Conservation (phyloP, 2,797 vertebrate genomes). For the Acomys russatus region DNA sequence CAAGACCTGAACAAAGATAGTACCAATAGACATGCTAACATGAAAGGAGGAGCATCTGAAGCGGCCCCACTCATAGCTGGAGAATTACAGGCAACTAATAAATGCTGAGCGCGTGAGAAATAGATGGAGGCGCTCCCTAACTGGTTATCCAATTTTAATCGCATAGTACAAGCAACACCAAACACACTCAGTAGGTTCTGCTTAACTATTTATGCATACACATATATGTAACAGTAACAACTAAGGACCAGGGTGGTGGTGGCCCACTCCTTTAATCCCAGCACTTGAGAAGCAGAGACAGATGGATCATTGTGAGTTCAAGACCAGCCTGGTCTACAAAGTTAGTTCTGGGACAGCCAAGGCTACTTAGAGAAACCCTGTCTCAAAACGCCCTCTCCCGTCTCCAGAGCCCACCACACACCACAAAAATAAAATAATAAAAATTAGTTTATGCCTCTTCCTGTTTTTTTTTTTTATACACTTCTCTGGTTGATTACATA, state of each 20-base stretch:
- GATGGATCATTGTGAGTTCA: background rate
- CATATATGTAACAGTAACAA: background rate
- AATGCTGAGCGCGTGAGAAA: background rate
- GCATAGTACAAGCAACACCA: background rate
- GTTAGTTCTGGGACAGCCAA: background rate
- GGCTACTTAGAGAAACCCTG: background rate
- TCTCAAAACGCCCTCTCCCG: background rate
- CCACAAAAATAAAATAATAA: background rate
- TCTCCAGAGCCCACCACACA: too few species aligned
- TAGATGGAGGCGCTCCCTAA: background rate
- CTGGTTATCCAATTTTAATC: background rate
- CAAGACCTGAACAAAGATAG: background rate
- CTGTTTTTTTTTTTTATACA: background rate
- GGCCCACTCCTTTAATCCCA: background rate
- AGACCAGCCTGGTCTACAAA: background rate
- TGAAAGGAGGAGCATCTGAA: too few species aligned
- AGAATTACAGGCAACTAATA: background rate
- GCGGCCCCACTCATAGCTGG: too few species aligned
- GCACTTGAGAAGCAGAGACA: background rate
- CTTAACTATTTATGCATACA: background rate
- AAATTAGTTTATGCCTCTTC: background rate
- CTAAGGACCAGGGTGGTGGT: background rate
- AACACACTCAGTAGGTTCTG: background rate
- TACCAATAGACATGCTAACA: background rate
- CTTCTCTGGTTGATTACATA: background rate